A percentile compares a stretch with the other conserved stretches of the same genome.
Conservation (phyloP, 2,888 invertebrate species). For the Pseudolycoriella hygida region DNA sequence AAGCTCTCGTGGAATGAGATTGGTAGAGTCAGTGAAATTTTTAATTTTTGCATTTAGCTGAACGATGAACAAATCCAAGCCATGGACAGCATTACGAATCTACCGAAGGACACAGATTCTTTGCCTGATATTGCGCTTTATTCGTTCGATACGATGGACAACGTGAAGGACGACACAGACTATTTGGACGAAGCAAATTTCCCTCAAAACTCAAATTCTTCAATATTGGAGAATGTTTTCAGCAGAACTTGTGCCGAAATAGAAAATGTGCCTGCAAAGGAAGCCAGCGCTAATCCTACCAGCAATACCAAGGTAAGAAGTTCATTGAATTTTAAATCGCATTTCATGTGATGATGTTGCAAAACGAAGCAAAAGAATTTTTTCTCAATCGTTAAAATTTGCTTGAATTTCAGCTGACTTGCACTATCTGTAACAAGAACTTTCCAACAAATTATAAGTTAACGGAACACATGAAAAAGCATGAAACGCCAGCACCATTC, state of each 20-base stretch:
- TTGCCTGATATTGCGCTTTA: conserved; percentile 4
- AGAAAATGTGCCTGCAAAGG: not conserved
- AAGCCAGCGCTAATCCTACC: not conserved
- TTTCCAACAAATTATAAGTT: conserved; percentile 41
- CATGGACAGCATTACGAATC: not conserved
- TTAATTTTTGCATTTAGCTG: not conserved
- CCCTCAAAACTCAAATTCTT: not conserved
- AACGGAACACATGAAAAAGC: conserved; percentile 39
- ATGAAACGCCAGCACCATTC: conserved; percentile 40
- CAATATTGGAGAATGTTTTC: not conserved
- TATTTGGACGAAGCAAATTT: too few species aligned
- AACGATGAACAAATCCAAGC: not conserved
- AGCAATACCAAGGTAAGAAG: not conserved
- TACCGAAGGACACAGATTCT: not conserved
- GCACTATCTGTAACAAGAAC: conserved; percentile 36
- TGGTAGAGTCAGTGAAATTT: too few species aligned
- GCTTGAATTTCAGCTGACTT: conserved; percentile 15
- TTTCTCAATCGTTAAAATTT: too few species aligned
- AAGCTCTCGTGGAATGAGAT: too few species aligned
- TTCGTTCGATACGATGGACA: not conserved
- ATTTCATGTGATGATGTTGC: too few species aligned
- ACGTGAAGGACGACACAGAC: not conserved
- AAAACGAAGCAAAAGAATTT: too few species aligned
- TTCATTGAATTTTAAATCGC: too few species aligned
- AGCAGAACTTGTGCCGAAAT: not conserved